Evolutionary conservation across 2,113 vertebrate genomes (phyloP), one percentile per base, ranked within the genome.

Genomic region (Pogona vitticeps): DNA sequence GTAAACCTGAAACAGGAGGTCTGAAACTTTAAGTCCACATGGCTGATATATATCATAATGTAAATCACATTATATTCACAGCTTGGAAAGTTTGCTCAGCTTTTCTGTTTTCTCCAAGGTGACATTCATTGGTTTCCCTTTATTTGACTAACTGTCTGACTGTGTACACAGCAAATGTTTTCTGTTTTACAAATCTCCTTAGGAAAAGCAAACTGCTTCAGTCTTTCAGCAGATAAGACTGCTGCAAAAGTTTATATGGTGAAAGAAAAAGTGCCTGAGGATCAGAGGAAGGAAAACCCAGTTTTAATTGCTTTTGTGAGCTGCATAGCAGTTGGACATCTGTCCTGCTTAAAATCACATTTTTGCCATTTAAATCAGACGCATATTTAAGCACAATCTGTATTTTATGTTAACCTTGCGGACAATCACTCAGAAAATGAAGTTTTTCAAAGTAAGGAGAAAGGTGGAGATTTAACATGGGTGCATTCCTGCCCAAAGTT

Each of bases 61-160:
- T 71, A 90, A 65, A 28, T 75, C 72, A n/a, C n/a, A n/a, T n/a
- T n/a, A n/a, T n/a, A n/a, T n/a, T n/a, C 68, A 72, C 20, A 12
- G 58, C 58, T 65, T 65, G 87, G 89, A 84, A 17, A 1, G 78
- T 86, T 86, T 80, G 70, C n/a, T 86, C 40, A 86, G 78, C 70
- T 81, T 86, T 76, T 63, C 38, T 31, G 36, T 18, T 75, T 65
- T 38, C 15, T 76, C 40, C 89, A 88, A 9, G 46, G 9, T 90
- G 85, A 87, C 13, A 79, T 12, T 56, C 3, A 2, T 15, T 23
- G 14, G 23, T 58, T 82, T 91, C 52, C 87, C 33, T 82, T 84
- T 38, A 80, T 31, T 70, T 70, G 85, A 1, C 7, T 3, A 90
- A 85, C 80, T 58, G 1, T 80, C 76, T 79, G 80, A 1, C 56